A percentile compares a stretch with the other conserved stretches of the same genome.
Evolutionary conservation across 1,140 invertebrate genomes (phyloP).

Genomic region (Leptinotarsa texana): DNA sequence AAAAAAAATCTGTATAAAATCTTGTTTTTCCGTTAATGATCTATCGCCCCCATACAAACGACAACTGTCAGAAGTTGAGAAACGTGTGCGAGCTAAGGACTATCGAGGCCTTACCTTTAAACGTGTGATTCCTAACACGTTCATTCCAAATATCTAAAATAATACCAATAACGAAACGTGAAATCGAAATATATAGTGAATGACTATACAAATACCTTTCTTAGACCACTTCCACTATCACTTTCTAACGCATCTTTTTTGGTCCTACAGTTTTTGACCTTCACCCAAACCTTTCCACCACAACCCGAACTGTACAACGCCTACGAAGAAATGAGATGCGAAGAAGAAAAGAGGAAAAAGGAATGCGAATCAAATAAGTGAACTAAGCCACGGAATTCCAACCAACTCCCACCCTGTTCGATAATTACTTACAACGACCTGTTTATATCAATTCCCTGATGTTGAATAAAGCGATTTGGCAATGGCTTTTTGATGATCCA

Average conservation of each 20-base stretch:
- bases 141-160: too few species aligned
- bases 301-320: conserved; percentile 35
- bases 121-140: too few species aligned
- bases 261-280: conserved; percentile 35
- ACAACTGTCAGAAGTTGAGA: too few species aligned
- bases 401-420: neutral
- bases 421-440: neutral
- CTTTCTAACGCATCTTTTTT: neutral
- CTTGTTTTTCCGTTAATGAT: too few species aligned
- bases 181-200: too few species aligned
- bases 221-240: too few species aligned
- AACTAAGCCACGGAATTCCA: neutral
- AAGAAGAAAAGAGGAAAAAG: conserved; percentile 27
- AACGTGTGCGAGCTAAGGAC: too few species aligned
- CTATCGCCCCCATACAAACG: too few species aligned
- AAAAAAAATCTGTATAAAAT: too few species aligned
- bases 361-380: neutral
- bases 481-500: neutral
- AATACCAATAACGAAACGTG: too few species aligned
- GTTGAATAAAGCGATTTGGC: neutral
- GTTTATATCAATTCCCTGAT: neutral
- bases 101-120: too few species aligned
- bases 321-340: conserved; percentile 38
- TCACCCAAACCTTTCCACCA: conserved; percentile 32
- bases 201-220: too few species aligned